Evolutionary conservation across 2,888 invertebrate genomes (phyloP), one percentile per base, ranked within the genome.

Genomic region (Xiphydria camelus): DNA sequence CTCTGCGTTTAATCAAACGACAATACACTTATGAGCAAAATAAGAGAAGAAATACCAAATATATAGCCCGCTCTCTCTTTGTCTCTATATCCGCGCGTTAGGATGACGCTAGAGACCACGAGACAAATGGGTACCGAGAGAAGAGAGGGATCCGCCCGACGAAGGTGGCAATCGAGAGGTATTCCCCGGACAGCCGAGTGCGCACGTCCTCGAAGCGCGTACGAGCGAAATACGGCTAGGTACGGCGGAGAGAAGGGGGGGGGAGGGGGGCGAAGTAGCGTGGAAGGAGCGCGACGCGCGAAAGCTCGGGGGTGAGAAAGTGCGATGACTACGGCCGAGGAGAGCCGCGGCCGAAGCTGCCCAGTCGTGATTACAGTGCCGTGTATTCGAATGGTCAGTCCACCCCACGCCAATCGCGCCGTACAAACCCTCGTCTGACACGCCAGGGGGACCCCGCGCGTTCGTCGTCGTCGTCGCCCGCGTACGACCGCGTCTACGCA

Each of bases 311-410:
- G 54, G 43, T 55, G 60, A 57, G 64, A 56, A 57, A 47, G 53
- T 49, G 51, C 62, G 59, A 61, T 56, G 60, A 62, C 57, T 57
- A 44, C 49, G 51, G 57, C 57, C 23, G 23, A 20, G 3, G 35
- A 39, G 33, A 62, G 67, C 64, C 54, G 55, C 70, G 68, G n/a
- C n/a, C 32, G 32, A 18, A 32, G 41, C 22, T 21, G 38, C 38
- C 40, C 20, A 32, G 45, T 45, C 45, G 45, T 45, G 45, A 45
- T 45, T 45, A 45, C 45, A 40, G 45, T 37, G 14, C 60, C 70
- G 68, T 68, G 68, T 73, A 75, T 74, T 72, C 73, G 73, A 75
- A 74, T 74, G 74, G 73, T 72, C 72, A 70, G 66, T 61, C 64
- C 54, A 63, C 66, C 65, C 68, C 66, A 70, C 68, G 68, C 72